These are phyloP conservation scores for Actinia tenebrosa DNA, from an alignment of 64 coral and sea anemone species.

Conservation along the genomic window DNA sequence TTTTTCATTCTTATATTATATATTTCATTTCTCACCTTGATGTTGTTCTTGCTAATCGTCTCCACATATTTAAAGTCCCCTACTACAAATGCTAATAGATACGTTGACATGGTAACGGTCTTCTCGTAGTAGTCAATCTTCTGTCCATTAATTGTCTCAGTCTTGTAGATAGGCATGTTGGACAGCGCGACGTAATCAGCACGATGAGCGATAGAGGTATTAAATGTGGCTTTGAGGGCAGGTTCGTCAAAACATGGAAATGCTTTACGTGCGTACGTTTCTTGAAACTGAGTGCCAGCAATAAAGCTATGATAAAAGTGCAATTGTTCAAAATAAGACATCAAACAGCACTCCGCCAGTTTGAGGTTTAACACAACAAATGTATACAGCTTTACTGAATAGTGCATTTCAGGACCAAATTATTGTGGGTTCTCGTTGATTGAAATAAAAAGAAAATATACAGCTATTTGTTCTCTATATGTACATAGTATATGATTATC, in stretches of 20 bases:
- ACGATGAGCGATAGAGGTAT: constrained; percentile 14
- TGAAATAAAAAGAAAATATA: neutral
- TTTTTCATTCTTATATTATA: neutral
- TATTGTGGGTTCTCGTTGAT: no score
- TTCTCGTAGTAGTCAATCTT: constrained; percentile 14
- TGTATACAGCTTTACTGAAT: no score
- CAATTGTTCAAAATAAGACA: neutral
- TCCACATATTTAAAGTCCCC: constrained; percentile 19
- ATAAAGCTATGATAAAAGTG: neutral
- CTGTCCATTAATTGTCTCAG: neutral
- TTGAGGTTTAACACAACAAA: neutral
- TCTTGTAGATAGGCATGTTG: constrained; percentile 39
- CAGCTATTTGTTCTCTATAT: neutral
- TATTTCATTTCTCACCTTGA: neutral
- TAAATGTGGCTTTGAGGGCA: constrained; percentile 40
- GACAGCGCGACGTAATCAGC: neutral
- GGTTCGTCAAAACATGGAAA: constrained; percentile 56
- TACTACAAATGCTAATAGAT: constrained; percentile 43
- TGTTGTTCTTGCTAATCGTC: neutral
- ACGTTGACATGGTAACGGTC: constrained; percentile 31
- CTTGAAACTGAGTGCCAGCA: constrained; percentile 36
- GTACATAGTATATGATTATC: no score
- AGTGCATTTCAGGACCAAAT: no score
- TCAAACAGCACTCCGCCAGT: neutral
- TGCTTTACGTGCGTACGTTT: constrained; percentile 6